These are phyloP conservation scores for Euproctis similis DNA, from an alignment of 2,888 invertebrate species.

Conservation along the genomic window DNA sequence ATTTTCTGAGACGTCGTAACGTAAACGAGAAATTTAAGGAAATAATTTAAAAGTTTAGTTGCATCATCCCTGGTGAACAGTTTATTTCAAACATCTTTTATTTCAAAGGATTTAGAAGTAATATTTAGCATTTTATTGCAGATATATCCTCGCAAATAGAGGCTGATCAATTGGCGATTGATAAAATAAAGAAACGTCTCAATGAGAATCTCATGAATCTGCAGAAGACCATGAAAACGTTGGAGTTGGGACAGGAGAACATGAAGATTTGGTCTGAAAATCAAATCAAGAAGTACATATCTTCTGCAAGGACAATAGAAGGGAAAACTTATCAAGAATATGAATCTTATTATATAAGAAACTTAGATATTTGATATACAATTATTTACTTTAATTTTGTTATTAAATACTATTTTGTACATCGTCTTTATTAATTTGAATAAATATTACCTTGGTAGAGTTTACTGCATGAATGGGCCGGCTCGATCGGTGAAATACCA, in stretches of 20 bases:
- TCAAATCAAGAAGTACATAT: constrained; percentile 38
- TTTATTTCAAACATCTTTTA: too few relatives aligned
- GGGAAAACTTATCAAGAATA: constrained; percentile 46
- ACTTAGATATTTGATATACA: constrained; percentile 15
- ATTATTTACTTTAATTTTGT: too few relatives aligned
- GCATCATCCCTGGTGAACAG: too few relatives aligned
- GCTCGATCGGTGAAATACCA: too few relatives aligned
- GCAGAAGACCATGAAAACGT: constrained; percentile 38
- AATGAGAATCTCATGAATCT: constrained; percentile 40
- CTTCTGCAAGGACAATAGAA: constrained; percentile 35
- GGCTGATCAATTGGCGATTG: constrained; percentile 37
- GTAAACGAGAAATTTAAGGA: too few relatives aligned
- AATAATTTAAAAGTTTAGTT: too few relatives aligned
- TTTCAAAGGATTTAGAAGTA: too few relatives aligned
- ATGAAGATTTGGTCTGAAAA: constrained; percentile 47
- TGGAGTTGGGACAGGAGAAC: constrained; percentile 41
- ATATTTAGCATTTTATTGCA: constrained; percentile 29
- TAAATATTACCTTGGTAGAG: too few relatives aligned
- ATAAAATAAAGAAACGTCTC: constrained; percentile 52
- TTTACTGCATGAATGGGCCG: too few relatives aligned
- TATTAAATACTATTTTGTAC: too few relatives aligned
- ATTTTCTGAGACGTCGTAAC: too few relatives aligned
- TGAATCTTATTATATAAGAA: constrained; percentile 38
- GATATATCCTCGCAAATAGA: constrained; percentile 37
- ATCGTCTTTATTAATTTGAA: too few relatives aligned